Evolutionary conservation across 2,797 vertebrate species (phyloP), one percentile per base, ranked within the genome.

Genomic region (Diglossa cyanea): DNA sequence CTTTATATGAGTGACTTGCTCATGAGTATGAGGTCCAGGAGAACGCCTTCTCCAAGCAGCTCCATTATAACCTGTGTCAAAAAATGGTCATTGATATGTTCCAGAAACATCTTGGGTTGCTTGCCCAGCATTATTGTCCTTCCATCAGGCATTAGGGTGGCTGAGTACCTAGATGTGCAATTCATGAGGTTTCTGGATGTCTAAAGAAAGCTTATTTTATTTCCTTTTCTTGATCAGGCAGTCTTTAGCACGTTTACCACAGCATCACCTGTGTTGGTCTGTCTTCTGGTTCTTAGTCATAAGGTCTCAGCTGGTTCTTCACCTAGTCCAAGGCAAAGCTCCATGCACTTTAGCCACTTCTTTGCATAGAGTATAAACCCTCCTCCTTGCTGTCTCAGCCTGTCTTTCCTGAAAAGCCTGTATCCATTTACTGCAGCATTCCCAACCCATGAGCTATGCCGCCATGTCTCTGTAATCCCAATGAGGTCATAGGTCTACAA

Each of bases 371-470:
- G 21, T 28, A 16, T 11, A 88, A 75, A 4, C 51, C 8, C 28
- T 86, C 25, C 77, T 88, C 25, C 54, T 68, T 90, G 66, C 54
- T 39, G 76, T 92, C 28, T 4, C 51, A 90, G 62, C 86, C 66
- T 84, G 92, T 78, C 54, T 90, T 94, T 90, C 94, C 81, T 88
- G 91, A 95, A 96, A 94, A 96, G 70, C 86, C 80, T 92, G 93
- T 85, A 78, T 51, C 70, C 24, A 5, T 33, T 91, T 47, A 28
- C 40, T 66, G 63, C 48, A 87, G 55, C 84, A 79, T 84, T 87
- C 86, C 55, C 10, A 7, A 62, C 44, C 37, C 19, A 3, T 75
- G 70, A 96, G 62, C 58, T 75, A n/a, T 31, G 60, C 74, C 81
- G 87, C 42, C 60, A 37, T 10, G 44, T 42, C 58, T 57, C 65